These are phyloP conservation scores for Irena cyanogastra DNA, from an alignment of 2,113 vertebrate species.

Conservation along the genomic window DNA sequence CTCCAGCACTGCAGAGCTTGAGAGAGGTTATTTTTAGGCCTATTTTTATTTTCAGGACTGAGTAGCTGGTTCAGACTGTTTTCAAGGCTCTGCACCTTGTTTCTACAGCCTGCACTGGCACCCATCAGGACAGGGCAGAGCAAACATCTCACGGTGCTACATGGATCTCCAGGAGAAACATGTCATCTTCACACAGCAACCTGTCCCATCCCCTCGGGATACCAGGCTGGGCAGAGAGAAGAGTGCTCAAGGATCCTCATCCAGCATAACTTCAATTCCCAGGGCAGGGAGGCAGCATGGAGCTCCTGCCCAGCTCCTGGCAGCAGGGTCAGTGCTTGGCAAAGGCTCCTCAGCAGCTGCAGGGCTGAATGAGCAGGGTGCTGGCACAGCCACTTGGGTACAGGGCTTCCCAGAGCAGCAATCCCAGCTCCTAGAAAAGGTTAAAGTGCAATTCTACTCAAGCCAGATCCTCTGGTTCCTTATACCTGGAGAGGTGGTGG, in stretches of 20 bases:
- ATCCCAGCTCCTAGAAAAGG: not conserved
- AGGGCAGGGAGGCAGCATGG: not conserved
- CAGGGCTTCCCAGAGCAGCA: not conserved
- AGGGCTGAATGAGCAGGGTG: not conserved
- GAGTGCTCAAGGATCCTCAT: not conserved
- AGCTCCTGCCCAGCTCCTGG: not conserved
- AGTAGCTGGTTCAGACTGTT: not conserved
- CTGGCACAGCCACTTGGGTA: not conserved
- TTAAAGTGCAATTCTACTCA: not conserved
- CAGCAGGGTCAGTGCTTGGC: not conserved
- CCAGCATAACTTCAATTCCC: not conserved
- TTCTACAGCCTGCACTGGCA: not conserved
- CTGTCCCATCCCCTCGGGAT: fast-evolving
- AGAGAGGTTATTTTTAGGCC: not conserved
- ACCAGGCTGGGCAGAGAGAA: not conserved
- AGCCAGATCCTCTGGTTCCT: not conserved
- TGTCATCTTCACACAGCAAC: not conserved
- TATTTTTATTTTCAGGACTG: not conserved
- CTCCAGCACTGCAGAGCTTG: not conserved
- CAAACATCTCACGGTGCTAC: not conserved
- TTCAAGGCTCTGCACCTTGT: not conserved
- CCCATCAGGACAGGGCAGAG: not conserved
- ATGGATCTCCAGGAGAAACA: not conserved
- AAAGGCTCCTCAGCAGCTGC: not conserved
- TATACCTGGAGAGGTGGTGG: not conserved